Evolutionary conservation across 2,113 vertebrate genomes (phyloP), one percentile per base, ranked within the genome.

Genomic region (Brienomyrus longianalis): DNA sequence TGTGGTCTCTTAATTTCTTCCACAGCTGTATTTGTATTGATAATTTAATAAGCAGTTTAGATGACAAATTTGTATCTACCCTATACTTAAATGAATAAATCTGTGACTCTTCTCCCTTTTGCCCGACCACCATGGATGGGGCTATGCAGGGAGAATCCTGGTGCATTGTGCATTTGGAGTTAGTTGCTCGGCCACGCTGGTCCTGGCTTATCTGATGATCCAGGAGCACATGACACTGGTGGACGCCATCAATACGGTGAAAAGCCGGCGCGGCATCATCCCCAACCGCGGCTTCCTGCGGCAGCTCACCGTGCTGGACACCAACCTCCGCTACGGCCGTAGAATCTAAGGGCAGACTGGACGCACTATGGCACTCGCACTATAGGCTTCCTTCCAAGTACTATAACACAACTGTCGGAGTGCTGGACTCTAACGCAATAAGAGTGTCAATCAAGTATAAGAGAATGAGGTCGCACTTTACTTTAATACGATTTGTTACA

Each of bases 101-200:
- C n/a, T 66, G 83, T 86, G 3, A 50, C 47, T 27, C 77, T 50
- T 51, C 10, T 83, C 48, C 23, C 85, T 54, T 15, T 54, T 86
- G n/a, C 83, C 83, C 7, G 9, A 3, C 74, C 74, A 39, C 39
- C 35, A 39, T 6, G 43, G 90, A n/a, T 27, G 89, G 48, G 47
- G 15, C 27, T 89, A 74, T 90, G 27, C 91, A 97, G 96, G 96
- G 15, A 95, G 92, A 91, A 95, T 96, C 47, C 89, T 96, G 92
- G 96, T 96, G 9, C 96, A 97, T 35, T 97, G 96, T 91, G 95
- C 96, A 0, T 95, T 96, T 3, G 96, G 96, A 48, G 95, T 97
- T 90, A 97, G 96, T 74, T 94, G 96, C 15, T 96, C 96, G 0
- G 96, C 96, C 89, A 96, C 96, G 8, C 91, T 97, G 89, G 95